Base-by-base conservation (phyloP, 35 echinoderm and acorn worm genomes). In the Holothuria glaberrima region DNA sequence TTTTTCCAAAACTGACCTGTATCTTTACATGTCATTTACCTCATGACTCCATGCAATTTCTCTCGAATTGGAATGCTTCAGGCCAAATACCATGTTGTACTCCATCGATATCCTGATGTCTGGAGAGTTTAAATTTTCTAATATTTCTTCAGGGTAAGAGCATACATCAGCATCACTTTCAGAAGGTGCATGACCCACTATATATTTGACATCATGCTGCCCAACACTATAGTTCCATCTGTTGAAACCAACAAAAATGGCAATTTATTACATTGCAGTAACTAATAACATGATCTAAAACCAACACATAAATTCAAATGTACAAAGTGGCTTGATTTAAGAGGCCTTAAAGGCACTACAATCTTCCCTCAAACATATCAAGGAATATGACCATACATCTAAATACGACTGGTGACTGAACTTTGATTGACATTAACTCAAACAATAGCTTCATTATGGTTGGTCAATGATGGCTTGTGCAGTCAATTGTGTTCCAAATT, bases 151-250 rank as follows among this genome's bases (percentile, higher is more conserved):
- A 20, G 38, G 16, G 31, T 35, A 6, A 33, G 38, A 19, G 21
- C 74, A 48, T 14, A 41, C 44, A 48, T 58, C 26, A 31, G 25
- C 13, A 61, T 84, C 80, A 14, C 26, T 57, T 31, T 31, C 14
- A 13, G 26, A 19, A 9, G 25, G 18, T 25, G 30, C 25, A 19
- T 30, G 58, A 77, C 93, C 93, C 35, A 82, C 80, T 21, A 98
- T 58, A 68, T 87, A 98, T 4, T 83, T 76, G 20, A 98, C 32
- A 16, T 98, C 91, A 77, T 98, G 96, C 82, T 98, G 96, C 21
- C 96, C 96, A 1, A 98, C 96, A 86, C 93, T 94, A 82, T 94
- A 98, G 57, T 98, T 98, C 96, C 96, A 98, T 52, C 96, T 98
- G 73, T 30, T 17, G 57, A 74, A n/a, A 86, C 34, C 22, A 79